Base-by-base conservation (phyloP, 2,888 invertebrate species). In the Idaea biselata region DNA sequence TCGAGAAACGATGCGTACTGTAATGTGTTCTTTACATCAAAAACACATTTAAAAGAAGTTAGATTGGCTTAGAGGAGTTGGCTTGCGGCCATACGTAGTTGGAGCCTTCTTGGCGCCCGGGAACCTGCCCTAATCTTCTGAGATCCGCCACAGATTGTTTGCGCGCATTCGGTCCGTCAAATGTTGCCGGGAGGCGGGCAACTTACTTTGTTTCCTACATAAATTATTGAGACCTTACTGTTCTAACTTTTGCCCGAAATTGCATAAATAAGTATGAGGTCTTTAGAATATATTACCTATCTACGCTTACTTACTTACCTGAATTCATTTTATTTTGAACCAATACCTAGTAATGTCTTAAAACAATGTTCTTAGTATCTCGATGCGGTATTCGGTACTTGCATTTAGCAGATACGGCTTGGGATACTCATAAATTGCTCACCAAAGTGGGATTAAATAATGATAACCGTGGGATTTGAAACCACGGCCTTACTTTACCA, bases 41-140 rank as follows among this genome's bases (percentile, higher is more conserved):
- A 91, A 92, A 91, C 91, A 91, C 89, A 91, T 92, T 92, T 91
- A 91, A 90, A 91, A 91, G 90, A 92, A 91, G 91, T 91, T 92
- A 92, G 88, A 92, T 92, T 92, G 91, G 91, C 91, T 91, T 89
- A 89, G 83, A 77, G 84, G 87, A 90, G 88, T 90, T 90, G 91
- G 90, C 90, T 83, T 74, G 77, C 81, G 85, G 86, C 89, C 91
- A 91, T 87, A 86, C 87, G 79, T 86, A 85, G 84, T 84, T 84
- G 81, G 84, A 87, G 87, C 84, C 87, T 87, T 84, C 81, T 81
- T 81, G 88, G 85, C 87, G 86, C 85, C 84, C 81, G 80, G 78
- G 84, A 87, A 86, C 84, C 86, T 72, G 81, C 80, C 85, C 82
- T 91, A 91, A 91, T 91, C 89, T 90, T 81, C 79, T 80, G 84